phyloP scores from a whole-genome alignment of 2,113 vertebrate genomes.

The Larimichthys crocea region DNA sequence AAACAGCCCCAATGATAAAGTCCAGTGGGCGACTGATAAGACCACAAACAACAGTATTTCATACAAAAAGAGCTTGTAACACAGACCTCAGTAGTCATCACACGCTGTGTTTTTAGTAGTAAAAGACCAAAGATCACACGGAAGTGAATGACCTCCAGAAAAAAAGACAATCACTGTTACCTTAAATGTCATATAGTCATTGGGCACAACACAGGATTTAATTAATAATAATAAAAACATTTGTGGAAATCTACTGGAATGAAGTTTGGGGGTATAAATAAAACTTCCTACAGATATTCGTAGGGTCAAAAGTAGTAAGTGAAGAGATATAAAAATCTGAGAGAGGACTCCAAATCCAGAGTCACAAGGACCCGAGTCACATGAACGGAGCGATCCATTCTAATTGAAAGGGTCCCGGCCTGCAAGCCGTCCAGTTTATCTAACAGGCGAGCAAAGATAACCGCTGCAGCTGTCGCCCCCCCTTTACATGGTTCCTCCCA shows the following conservation, averaged over 20 bases:
- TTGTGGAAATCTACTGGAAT: constrained; percentile 76
- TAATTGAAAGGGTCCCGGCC: constrained; percentile 68
- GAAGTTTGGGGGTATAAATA: constrained; percentile 73
- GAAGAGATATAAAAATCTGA: constrained; percentile 55
- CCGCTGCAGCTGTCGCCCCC: constrained; percentile 57
- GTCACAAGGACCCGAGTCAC: constrained; percentile 80
- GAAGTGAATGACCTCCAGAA: constrained; percentile 64
- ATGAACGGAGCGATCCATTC: constrained; percentile 76
- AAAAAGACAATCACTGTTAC: constrained; percentile 61
- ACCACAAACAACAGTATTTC: constrained; percentile 81
- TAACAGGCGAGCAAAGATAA: constrained; percentile 62
- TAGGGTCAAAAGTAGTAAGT: constrained; percentile 71
- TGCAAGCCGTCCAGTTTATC: constrained; percentile 64
- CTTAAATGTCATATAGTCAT: constrained; percentile 69
- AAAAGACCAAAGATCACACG: constrained; percentile 70
- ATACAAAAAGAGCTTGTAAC: constrained; percentile 80
- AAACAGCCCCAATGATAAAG: constrained; percentile 83
- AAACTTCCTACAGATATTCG: constrained; percentile 64
- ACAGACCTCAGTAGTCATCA: constrained; percentile 83
- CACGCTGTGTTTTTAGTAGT: constrained; percentile 81
- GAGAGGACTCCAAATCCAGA: constrained; percentile 67
- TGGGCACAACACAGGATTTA: constrained; percentile 74
- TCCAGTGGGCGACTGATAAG: constrained; percentile 82
- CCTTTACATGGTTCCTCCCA: constrained; percentile 63
- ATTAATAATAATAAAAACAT: constrained; percentile 56